Percentiles rank a stretch among this genome's conserved stretches.
Conservation (phyloP, 2,797 vertebrate genomes). For the Morus bassanus region DNA sequence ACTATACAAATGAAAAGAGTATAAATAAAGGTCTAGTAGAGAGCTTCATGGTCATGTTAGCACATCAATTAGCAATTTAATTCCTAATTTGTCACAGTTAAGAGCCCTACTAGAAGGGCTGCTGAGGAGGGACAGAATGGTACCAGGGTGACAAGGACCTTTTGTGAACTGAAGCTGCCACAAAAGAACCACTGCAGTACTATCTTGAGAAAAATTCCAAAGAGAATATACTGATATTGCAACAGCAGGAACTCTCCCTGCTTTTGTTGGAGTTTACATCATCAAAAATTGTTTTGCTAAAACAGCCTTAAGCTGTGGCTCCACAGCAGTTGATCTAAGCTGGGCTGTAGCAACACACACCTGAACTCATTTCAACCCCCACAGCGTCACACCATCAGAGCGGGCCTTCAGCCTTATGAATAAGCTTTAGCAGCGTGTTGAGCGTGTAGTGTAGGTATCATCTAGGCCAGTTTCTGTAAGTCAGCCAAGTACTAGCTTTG, state of each 20-base stretch:
- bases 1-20: not conserved
- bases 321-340: not conserved
- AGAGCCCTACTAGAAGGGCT: not conserved
- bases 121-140: not conserved
- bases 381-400: not conserved
- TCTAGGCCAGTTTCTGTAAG: not conserved
- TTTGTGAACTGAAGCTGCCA: not conserved
- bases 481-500: not conserved
- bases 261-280: not conserved
- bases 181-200: not conserved
- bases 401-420: not conserved
- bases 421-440: not conserved
- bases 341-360: not conserved
- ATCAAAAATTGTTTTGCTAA: not conserved
- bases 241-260: not conserved
- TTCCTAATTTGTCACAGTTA: not conserved
- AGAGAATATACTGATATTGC: not conserved
- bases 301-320: not conserved
- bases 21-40: not conserved
- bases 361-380: accelerated
- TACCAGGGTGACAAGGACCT: not conserved
- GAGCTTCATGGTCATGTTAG: not conserved
- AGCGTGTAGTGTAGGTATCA: accelerated
- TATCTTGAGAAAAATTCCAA: not conserved
- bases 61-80: not conserved